Base-by-base conservation (phyloP, 2,888 invertebrate species). In the Steinernema carpocapsae region DNA sequence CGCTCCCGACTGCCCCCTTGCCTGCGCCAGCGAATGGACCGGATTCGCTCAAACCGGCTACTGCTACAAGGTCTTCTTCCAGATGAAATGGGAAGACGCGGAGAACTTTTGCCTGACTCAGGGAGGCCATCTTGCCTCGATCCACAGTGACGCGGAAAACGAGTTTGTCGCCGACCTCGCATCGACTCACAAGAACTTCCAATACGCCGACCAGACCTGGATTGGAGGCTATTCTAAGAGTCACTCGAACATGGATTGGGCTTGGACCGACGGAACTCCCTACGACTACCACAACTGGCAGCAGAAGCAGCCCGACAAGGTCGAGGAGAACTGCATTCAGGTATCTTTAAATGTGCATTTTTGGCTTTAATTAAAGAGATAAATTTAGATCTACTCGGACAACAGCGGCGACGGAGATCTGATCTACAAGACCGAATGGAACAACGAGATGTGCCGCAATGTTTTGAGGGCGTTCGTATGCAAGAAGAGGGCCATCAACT, bases 401-500 rank as follows among this genome's bases (percentile, higher is more conserved):
- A 19, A 48, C 48, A 48, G 48, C 48, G 14, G 14, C 48, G 48
- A 48, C 19, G 48, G 48, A n/a, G 48, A 48, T 48, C 48, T 48
- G 48, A 48, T 48, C 48, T 48, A 48, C 48, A 48, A 48, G 48
- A 48, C 48, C 48, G 32, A 71, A 24, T 71, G 51, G 46, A 71
- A 71, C 42, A 71, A 71, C 26, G 45, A 71, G 26, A 48, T 29
- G 7, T 71, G 71, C 51, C 45, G 51, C 32, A 19, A 71, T n/a
- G 51, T 29, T 24, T 24, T 71, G 26, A 45, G 71, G 51, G 71
- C 71, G 26, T 71, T 71, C 14, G 71, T 71, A 24, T 71, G 71
- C 51, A 29, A 71, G 32, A 37, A 37, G 51, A 48, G 22, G 45
- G 71, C 71, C 4, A 71, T 71, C 51, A 37, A 37, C 37, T 37